Evolutionary conservation across 1,140 invertebrate genomes (phyloP), one percentile per base, ranked within the genome.

Genomic region (Zaprionus africanus): DNA sequence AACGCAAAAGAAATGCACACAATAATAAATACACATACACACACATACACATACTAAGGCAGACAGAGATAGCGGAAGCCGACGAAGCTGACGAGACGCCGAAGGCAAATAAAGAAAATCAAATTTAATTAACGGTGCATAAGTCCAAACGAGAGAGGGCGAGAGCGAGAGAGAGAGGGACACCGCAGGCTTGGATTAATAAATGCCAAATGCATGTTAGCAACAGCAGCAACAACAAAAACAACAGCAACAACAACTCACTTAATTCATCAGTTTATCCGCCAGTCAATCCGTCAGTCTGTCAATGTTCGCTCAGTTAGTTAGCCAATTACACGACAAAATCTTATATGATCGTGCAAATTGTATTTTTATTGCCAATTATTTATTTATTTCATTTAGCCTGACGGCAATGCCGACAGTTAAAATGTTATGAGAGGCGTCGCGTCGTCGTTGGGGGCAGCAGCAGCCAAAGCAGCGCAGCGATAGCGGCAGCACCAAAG

Each of bases 281-380:
- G 71, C 54, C 61, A 68, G 82, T 66, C 22, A 66, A 43, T 57
- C 12, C 13, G 34, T 36, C 61, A 66, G 56, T 57, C n/a, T 19
- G 34, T 46, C 61, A 53, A 13, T 41, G 46, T 53, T 13, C 49
- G 57, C 31, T 59, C 31, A 41, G 56, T 66, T 66, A 72, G 69
- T 62, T 51, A 67, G 75, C 76, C 78, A 80, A 80, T 80, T 80
- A 80, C 64, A 80, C 46, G 75, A 78, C 78, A 79, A 77, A 79
- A 79, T 81, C 81, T 73, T 84, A 84, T 90, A 84, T 81, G 84
- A 88, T 88, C 84, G 84, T 90, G 85, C 84, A 88, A 88, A 88
- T 88, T 88, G 84, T 84, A 88, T 88, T 88, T 87, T 90, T 84
- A 90, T 88, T 88, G 84, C 75, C 84, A 88, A 88, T 88, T 88